Percentiles rank a stretch among this genome's conserved stretches.
These are phyloP conservation scores for Anisognathus igniventris DNA, from an alignment of 2,797 vertebrate genomes.

Conservation along the genomic window DNA sequence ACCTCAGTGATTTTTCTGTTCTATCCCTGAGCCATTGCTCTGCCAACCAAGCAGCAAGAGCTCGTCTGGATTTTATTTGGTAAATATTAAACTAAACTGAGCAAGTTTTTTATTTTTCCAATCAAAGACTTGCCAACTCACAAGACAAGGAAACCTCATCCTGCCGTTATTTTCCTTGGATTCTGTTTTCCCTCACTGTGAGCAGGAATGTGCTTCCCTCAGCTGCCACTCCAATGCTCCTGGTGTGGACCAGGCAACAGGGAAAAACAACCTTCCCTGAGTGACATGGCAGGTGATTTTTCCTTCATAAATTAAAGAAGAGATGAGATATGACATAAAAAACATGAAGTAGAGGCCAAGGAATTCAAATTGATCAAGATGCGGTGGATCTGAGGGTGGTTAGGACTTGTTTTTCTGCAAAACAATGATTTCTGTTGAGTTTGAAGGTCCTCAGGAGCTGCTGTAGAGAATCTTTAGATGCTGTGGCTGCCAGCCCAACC, in stretches of 20 bases:
- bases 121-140: neutral
- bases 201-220: neutral
- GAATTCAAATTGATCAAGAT: neutral
- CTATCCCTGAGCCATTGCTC: neutral
- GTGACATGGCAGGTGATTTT: neutral
- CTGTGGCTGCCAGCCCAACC: neutral
- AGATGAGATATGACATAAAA: neutral
- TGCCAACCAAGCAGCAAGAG: neutral
- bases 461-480: neutral
- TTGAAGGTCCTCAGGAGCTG: neutral
- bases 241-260: neutral
- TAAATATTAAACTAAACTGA: neutral
- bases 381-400: neutral
- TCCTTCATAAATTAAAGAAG: neutral
- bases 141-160: neutral
- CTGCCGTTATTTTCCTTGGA: neutral
- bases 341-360: neutral
- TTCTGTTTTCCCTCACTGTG: neutral
- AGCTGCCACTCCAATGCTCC: neutral
- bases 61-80: neutral
- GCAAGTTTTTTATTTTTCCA: neutral
- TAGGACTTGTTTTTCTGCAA: neutral
- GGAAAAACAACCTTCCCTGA: neutral
- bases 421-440: neutral
- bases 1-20: neutral